These are phyloP conservation scores for Nymphicus hollandicus DNA, from an alignment of 2,113 vertebrate species.

Conservation along the genomic window DNA sequence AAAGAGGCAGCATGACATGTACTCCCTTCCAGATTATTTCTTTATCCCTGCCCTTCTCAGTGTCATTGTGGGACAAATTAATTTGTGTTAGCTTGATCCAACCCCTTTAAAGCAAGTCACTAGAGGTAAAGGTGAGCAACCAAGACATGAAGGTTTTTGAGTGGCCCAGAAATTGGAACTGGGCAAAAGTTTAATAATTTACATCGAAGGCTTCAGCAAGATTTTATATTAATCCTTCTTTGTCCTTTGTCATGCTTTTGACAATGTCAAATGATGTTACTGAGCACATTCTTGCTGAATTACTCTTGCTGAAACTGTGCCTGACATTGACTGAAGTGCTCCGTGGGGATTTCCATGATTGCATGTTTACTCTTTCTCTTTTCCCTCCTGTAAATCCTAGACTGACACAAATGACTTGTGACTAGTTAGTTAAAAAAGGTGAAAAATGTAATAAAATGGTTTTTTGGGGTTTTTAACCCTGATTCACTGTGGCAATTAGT, in stretches of 20 bases:
- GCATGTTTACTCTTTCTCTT: constrained; percentile 24
- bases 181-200: neutral
- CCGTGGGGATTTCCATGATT: neutral
- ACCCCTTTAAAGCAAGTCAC: neutral
- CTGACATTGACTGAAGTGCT: constrained; percentile 4
- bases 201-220: neutral
- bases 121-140: neutral
- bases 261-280: neutral
- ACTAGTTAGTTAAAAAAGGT: neutral
- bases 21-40: neutral
- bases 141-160: neutral
- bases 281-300: neutral
- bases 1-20: neutral
- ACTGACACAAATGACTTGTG: neutral
- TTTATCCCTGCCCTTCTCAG: constrained; percentile 14
- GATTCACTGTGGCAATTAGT: neutral
- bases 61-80: neutral
- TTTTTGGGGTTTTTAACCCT: neutral
- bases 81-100: neutral
- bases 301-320: neutral
- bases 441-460: neutral
- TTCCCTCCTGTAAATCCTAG: neutral
- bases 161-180: neutral
- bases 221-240: neutral
- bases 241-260: neutral